phyloP scores from a whole-genome alignment of 2,113 vertebrate genomes.

The Melanerpes formicivorus region DNA sequence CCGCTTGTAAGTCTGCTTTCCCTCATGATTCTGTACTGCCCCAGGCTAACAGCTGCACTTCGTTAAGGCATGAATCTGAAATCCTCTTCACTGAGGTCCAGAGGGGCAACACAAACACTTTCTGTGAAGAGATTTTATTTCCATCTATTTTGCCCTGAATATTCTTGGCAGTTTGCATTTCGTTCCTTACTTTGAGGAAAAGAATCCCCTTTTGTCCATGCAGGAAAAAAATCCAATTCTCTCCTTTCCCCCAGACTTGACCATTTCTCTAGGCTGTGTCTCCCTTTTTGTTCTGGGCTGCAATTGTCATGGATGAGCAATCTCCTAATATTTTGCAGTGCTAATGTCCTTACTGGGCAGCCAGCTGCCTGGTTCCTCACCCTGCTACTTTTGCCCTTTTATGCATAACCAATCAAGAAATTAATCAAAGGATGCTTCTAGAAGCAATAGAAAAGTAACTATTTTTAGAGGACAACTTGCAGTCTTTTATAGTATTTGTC shows the following conservation, averaged over 20 bases:
- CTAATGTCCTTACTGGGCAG: neutral
- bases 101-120: neutral
- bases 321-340: neutral
- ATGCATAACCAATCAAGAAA: neutral
- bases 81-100: neutral
- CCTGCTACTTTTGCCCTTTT: neutral
- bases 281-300: neutral
- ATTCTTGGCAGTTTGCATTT: neutral
- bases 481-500: neutral
- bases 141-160: neutral
- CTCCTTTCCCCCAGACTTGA: neutral
- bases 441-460: neutral
- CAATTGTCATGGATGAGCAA: rapidly evolving
- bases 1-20: neutral
- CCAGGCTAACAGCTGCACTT: neutral
- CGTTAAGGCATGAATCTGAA: neutral
- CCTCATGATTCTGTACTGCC: neutral
- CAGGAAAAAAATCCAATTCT: neutral
- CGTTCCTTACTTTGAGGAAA: neutral
- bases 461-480: neutral
- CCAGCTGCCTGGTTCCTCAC: neutral
- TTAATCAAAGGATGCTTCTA: neutral
- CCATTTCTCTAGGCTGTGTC: neutral
- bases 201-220: neutral
- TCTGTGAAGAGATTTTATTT: neutral